phyloP scores from a whole-genome alignment of 1,140 invertebrate genomes.

The Euura lappo region DNA sequence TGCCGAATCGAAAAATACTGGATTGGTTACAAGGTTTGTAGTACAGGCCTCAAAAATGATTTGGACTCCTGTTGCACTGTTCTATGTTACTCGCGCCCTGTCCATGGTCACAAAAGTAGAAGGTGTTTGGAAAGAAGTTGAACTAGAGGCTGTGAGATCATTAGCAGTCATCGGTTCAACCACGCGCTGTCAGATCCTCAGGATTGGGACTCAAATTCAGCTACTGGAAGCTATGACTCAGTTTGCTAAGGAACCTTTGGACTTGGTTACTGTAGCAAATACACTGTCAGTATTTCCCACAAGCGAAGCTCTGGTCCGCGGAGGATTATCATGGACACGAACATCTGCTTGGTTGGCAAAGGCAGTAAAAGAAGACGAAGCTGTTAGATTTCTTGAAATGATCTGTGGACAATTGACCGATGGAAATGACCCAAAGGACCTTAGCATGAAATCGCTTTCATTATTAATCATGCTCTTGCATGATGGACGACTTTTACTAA shows the following conservation, averaged over 20 bases:
- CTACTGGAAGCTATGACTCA: constrained; percentile 32
- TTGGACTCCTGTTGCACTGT: constrained; percentile 52
- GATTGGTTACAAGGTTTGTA: constrained; percentile 34
- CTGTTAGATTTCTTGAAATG: constrained; percentile 24
- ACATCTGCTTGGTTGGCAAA: constrained; percentile 26
- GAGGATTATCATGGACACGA: constrained; percentile 24
- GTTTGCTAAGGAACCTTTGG: background rate
- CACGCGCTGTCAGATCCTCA: constrained; percentile 34
- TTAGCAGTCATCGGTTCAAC: constrained; percentile 37
- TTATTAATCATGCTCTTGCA: constrained; percentile 28
- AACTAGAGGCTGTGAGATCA: constrained; percentile 31
- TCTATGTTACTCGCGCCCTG: constrained; percentile 40
- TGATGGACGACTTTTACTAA: constrained; percentile 27
- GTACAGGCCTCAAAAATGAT: constrained; percentile 24
- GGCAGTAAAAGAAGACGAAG: constrained; percentile 13
- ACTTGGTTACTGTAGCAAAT: constrained; percentile 14
- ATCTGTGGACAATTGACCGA: constrained; percentile 19
- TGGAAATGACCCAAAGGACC: background rate
- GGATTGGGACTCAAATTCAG: constrained; percentile 34
- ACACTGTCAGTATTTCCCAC: constrained; percentile 32
- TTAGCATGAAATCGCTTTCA: constrained; percentile 25
- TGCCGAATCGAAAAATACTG: constrained; percentile 19
- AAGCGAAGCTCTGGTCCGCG: constrained; percentile 25
- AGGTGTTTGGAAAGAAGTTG: constrained; percentile 23
- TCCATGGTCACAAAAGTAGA: constrained; percentile 13